These are phyloP conservation scores for Drosophila hamatofila DNA, from an alignment of 2,888 invertebrate species.

Conservation along the genomic window DNA sequence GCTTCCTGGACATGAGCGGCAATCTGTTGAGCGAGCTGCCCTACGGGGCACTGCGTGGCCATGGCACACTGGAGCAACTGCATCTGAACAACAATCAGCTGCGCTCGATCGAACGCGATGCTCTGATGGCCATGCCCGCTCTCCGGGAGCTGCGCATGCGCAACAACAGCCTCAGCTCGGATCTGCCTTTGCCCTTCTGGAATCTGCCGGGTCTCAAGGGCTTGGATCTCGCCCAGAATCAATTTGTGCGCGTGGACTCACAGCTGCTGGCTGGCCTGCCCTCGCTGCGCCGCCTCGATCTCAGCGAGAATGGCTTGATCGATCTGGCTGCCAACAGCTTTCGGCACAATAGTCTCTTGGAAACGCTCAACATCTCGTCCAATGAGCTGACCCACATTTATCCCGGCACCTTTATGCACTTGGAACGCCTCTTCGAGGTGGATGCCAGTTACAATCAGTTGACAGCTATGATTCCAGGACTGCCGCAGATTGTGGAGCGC, in stretches of 20 bases:
- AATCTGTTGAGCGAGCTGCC: slow-evolving; percentile 92
- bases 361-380: slow-evolving; percentile 92
- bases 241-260: slow-evolving; percentile 90
- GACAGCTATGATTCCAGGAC: slow-evolving; percentile 91
- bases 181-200: slow-evolving; percentile 92
- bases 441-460: slow-evolving; percentile 91
- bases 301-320: slow-evolving; percentile 90
- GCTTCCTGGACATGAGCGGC: slow-evolving; percentile 91
- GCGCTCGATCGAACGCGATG: slow-evolving; percentile 90
- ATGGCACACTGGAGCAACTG: slow-evolving; percentile 91
- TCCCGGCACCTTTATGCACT: slow-evolving; percentile 91
- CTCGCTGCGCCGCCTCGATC: slow-evolving; percentile 90
- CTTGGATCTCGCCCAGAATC: slow-evolving; percentile 92
- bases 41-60: slow-evolving; percentile 91
- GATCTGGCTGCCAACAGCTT: slow-evolving; percentile 91
- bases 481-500: slow-evolving; percentile 92
- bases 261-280: slow-evolving; percentile 91
- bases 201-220: slow-evolving; percentile 94
- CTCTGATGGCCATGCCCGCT: slow-evolving; percentile 93
- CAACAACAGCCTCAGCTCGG: slow-evolving; percentile 92
- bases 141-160: slow-evolving; percentile 92
- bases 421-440: slow-evolving; percentile 91
- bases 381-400: slow-evolving; percentile 90
- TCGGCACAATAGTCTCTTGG: slow-evolving; percentile 89
- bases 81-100: slow-evolving; percentile 93